These are phyloP conservation scores for Atta colombica DNA, from an alignment of 1,140 invertebrate genomes.

Conservation along the genomic window DNA sequence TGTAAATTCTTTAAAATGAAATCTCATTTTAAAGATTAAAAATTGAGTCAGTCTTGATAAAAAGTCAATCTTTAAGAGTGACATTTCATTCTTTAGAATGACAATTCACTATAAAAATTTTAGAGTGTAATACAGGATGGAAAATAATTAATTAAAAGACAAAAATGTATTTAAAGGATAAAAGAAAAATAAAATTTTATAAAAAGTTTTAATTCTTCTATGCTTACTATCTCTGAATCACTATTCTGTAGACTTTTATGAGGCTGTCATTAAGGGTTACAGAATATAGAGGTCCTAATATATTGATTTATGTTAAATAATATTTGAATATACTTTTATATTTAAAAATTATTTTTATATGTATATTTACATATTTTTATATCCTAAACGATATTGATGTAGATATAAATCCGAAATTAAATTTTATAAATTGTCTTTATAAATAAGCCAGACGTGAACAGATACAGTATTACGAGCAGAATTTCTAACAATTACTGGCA, in stretches of 20 bases:
- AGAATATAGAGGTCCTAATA: too few species aligned
- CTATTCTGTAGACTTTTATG: too few species aligned
- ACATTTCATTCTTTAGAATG: too few species aligned
- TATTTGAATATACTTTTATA: conserved; percentile 6
- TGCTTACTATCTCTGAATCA: not conserved
- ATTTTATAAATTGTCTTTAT: not conserved
- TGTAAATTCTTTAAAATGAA: too few species aligned
- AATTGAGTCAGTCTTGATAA: too few species aligned
- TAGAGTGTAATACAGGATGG: not conserved
- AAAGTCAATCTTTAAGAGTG: too few species aligned
- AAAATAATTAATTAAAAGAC: not conserved
- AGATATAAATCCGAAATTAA: not conserved
- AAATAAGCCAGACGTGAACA: not conserved
- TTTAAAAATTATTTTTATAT: conserved; percentile 13
- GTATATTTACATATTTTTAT: not conserved
- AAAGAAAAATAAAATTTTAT: not conserved
- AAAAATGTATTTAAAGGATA: not conserved
- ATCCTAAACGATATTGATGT: not conserved
- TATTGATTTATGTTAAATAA: not conserved
- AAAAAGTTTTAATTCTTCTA: not conserved
- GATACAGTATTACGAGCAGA: not conserved
- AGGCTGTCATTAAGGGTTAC: too few species aligned
- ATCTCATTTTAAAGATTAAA: too few species aligned
- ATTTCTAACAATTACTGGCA: conserved; percentile 24
- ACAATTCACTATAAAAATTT: too few species aligned